These are phyloP conservation scores for Ibycter americanus DNA, from an alignment of 2,797 vertebrate genomes.

Conservation along the genomic window DNA sequence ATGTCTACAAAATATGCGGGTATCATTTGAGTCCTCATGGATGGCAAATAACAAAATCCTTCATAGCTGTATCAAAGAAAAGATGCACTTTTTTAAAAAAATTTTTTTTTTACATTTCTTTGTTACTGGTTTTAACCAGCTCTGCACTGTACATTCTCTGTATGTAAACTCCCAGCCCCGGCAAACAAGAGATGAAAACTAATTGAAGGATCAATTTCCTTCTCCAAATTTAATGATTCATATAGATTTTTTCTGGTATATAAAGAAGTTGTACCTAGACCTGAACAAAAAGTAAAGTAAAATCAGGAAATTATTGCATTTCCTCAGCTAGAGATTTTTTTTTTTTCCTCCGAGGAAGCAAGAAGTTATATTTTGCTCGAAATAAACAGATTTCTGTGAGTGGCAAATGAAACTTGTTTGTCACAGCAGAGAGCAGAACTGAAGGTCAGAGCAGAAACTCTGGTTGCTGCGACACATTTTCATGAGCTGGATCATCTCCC, in stretches of 20 bases:
- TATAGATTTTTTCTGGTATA: background rate
- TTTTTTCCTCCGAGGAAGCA: background rate
- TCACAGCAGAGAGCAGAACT: constrained; percentile 68
- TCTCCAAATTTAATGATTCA: background rate
- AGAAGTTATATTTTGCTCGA: constrained; percentile 26
- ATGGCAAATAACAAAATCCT: background rate
- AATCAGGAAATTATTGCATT: constrained; percentile 22
- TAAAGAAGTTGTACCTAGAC: background rate
- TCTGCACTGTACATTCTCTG: background rate
- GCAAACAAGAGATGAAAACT: background rate
- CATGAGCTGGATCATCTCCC: constrained; percentile 65
- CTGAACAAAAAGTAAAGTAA: background rate
- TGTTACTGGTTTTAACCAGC: background rate
- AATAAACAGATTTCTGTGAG: constrained; percentile 58
- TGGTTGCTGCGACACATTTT: constrained; percentile 67
- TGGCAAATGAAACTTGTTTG: constrained; percentile 72
- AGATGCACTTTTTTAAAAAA: too few relatives aligned
- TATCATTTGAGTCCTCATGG: background rate
- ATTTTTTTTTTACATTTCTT: background rate
- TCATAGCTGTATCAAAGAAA: background rate
- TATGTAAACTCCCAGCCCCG: background rate
- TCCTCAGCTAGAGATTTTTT: background rate
- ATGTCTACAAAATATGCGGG: background rate
- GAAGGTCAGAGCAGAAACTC: constrained; percentile 64
- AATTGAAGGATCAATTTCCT: background rate